A percentile compares a stretch with the other conserved stretches of the same genome.
Evolutionary conservation across 2,888 invertebrate species (phyloP).

Genomic region (Cerastis rubricosa): DNA sequence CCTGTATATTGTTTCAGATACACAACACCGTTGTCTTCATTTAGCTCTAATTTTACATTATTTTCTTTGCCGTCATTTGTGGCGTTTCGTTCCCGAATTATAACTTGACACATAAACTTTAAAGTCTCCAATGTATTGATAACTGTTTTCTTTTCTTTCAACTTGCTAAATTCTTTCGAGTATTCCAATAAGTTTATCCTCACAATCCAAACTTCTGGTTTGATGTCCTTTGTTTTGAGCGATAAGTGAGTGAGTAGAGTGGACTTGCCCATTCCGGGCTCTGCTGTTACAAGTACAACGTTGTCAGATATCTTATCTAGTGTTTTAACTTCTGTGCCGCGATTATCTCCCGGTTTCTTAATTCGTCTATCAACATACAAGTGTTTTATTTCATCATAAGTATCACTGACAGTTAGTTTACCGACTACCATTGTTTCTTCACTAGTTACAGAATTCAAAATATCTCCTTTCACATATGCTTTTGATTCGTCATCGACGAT

Average conservation of each 20-base stretch:
- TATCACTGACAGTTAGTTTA: constrained; percentile 15
- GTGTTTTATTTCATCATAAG: constrained; percentile 45
- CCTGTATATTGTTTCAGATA: constrained; percentile 12
- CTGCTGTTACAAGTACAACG: constrained; percentile 42
- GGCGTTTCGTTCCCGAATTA: neutral
- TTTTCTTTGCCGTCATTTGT: neutral
- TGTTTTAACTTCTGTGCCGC: neutral
- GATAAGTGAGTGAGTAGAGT: constrained; percentile 45
- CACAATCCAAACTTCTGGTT: constrained; percentile 53
- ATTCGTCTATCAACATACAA: constrained; percentile 44
- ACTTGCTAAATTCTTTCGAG: constrained; percentile 34
- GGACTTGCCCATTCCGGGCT: constrained; percentile 64
- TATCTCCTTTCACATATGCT: constrained; percentile 38
- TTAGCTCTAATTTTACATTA: neutral
- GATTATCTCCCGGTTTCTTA: neutral
- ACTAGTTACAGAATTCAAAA: constrained; percentile 31
- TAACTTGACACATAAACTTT: constrained; percentile 25
- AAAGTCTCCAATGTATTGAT: constrained; percentile 21
- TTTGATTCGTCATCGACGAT: constrained; percentile 35
- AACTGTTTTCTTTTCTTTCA: constrained; percentile 10
- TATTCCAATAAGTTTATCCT: constrained; percentile 50
- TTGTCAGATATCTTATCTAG: neutral
- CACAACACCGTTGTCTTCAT: constrained; percentile 1
- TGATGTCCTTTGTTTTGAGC: constrained; percentile 36
- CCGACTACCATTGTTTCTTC: constrained; percentile 32